Evolutionary conservation across 2,113 vertebrate species (phyloP).

Genomic region (Salminus brasiliensis): DNA sequence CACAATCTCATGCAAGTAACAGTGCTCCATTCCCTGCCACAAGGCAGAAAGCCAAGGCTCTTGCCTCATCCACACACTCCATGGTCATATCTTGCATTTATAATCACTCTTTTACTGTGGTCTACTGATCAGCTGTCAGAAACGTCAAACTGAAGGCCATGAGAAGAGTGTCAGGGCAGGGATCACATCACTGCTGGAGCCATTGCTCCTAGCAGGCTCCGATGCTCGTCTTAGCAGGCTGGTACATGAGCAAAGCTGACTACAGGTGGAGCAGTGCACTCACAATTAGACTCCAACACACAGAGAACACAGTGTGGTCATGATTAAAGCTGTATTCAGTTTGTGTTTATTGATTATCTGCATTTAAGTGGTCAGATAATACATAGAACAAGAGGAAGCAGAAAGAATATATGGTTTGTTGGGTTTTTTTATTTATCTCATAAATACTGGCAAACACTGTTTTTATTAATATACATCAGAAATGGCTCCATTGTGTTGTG

Average conservation of each 20-base stretch:
- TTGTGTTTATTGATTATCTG: background rate
- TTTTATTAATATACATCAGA: too few relatives aligned
- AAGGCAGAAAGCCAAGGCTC: background rate
- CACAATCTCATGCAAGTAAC: background rate
- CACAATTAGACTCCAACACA: background rate
- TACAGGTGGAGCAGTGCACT: constrained; percentile 32
- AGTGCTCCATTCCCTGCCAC: background rate
- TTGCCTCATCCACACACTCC: background rate
- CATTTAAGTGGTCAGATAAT: background rate
- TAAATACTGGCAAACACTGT: too few relatives aligned
- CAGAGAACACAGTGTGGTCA: background rate
- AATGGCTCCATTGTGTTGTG: too few relatives aligned
- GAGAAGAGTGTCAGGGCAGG: constrained; percentile 1
- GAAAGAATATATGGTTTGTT: too few relatives aligned
- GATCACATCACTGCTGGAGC: background rate
- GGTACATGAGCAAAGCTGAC: constrained; percentile 1
- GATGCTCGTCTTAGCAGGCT: background rate
- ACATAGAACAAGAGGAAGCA: too few relatives aligned
- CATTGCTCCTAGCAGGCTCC: background rate
- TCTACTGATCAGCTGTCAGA: background rate
- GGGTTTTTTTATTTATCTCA: too few relatives aligned
- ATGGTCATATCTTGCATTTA: constrained; percentile 6
- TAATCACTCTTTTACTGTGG: background rate
- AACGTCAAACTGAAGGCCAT: background rate
- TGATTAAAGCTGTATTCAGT: background rate